A percentile compares a stretch with the other conserved stretches of the same genome.
Evolutionary conservation across 2,888 invertebrate genomes (phyloP).

Genomic region (Lepidocyrtoides sp.): DNA sequence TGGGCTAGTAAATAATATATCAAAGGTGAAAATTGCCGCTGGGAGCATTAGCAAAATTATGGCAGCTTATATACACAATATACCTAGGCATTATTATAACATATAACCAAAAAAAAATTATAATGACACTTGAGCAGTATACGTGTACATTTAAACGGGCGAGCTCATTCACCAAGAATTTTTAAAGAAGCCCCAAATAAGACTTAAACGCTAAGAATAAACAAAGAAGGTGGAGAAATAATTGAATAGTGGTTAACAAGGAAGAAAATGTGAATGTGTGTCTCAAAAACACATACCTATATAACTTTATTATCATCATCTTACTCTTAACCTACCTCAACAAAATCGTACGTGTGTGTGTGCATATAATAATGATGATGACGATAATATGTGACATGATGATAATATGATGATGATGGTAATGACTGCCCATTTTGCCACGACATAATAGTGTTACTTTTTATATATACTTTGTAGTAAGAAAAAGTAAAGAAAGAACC

Average conservation of each 20-base stretch:
- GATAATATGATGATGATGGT: conserved; percentile 72
- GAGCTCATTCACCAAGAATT: neutral
- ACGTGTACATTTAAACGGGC: neutral
- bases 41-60: conserved; percentile 66
- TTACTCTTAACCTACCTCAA: conserved; percentile 73
- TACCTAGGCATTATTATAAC: too few species aligned
- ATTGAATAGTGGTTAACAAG: conserved; percentile 11
- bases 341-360: conserved; percentile 55
- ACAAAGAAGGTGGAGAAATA: neutral
- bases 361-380: conserved; percentile 66
- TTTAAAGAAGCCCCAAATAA: neutral
- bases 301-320: too few species aligned
- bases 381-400: conserved; percentile 73
- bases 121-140: conserved; percentile 64
- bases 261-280: neutral
- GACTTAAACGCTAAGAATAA: neutral
- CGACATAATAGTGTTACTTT: conserved; percentile 64
- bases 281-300: too few species aligned
- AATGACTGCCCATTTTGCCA: conserved; percentile 71
- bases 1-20: neutral
- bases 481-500: too few species aligned
- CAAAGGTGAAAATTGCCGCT: conserved; percentile 46
- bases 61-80: conserved; percentile 73
- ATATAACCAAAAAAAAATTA: conserved; percentile 61
- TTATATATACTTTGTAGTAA: neutral